These are phyloP conservation scores for Pogonophryne albipinna DNA, from an alignment of 2,797 vertebrate genomes.

Conservation along the genomic window DNA sequence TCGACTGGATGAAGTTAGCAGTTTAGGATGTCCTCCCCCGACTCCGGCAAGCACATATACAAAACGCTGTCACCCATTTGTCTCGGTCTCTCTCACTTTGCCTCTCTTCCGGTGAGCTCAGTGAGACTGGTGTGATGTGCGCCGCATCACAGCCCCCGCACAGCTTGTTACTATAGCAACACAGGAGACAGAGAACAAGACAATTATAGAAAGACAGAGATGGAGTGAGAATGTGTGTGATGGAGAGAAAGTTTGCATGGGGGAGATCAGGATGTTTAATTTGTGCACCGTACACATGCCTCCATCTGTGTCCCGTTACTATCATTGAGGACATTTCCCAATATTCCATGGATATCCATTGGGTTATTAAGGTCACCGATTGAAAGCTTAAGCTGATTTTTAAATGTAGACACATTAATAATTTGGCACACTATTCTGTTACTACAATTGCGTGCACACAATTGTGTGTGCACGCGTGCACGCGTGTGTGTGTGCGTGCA, in stretches of 20 bases:
- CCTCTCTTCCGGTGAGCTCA: conserved; percentile 57
- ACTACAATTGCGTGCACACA: too few species aligned
- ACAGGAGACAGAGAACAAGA: conserved; percentile 58
- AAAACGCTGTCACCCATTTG: conserved; percentile 38
- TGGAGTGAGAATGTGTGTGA: conserved; percentile 31
- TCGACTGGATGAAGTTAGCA: conserved; percentile 3
- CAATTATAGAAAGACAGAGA: conserved; percentile 66
- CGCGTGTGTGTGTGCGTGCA: too few species aligned
- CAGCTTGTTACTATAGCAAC: conserved; percentile 82
- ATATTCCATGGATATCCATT: not conserved
- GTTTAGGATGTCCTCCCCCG: conserved; percentile 5
- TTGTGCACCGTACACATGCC: conserved; percentile 28
- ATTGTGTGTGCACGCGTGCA: too few species aligned
- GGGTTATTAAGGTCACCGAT: not conserved
- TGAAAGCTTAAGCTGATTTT: not conserved
- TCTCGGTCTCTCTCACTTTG: conserved; percentile 52
- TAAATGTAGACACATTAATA: too few species aligned
- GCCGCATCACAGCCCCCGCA: conserved; percentile 76
- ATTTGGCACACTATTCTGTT: not conserved
- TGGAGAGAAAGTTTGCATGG: conserved; percentile 50
- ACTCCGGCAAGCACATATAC: conserved; percentile 6
- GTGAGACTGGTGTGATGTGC: conserved; percentile 70
- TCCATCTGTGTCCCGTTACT: conserved; percentile 38
- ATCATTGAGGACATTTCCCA: not conserved
- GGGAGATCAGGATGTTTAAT: conserved; percentile 52